Evolutionary conservation across 2,113 vertebrate species (phyloP), one percentile per base, ranked within the genome.

Genomic region (Barnardius zonarius): DNA sequence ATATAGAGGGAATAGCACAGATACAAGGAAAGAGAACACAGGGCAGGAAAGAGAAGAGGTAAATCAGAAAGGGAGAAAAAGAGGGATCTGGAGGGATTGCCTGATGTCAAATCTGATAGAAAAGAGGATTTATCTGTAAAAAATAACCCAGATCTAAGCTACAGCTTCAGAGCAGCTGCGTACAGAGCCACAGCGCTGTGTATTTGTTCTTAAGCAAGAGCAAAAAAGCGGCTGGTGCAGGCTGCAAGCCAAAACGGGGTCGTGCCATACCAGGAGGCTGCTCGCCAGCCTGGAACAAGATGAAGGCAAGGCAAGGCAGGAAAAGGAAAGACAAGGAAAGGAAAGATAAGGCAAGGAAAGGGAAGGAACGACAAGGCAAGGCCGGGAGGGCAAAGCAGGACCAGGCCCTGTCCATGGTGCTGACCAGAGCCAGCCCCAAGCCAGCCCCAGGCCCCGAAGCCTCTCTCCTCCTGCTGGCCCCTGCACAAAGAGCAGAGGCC

Each of bases 51-150:
- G 63, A 35, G 86, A 93, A 90, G 30, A 72, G 64, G 74, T 17
- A 72, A 95, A 35, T 70, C 86, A 91, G 66, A 63, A 35, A 62
- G 52, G 10, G 80, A 79, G 57, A 86, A 92, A 93, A 81, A 67
- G 86, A 90, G 89, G 61, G 86, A 88, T 92, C 81, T 92, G 68
- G 70, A 96, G 92, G 90, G 91, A 93, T 93, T 97, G 83, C 86
- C 94, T 95, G 93, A 96, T 96, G 96, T 94, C 92, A 96, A 92
- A 96, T 97, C 93, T 96, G 94, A 96, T 96, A 96, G 92, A 95
- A 97, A 96, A 97, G 95, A 95, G 94, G 94, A 97, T 97, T 97
- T 97, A 94, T 97, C 92, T 96, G 93, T 74, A 95, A 94, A 92
- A 96, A 95, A 96, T 96, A 97, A 90, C 94, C 82, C 85, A 94